Base-by-base conservation (phyloP, 2,113 vertebrate genomes). In the Cheirogaleus medius region DNA sequence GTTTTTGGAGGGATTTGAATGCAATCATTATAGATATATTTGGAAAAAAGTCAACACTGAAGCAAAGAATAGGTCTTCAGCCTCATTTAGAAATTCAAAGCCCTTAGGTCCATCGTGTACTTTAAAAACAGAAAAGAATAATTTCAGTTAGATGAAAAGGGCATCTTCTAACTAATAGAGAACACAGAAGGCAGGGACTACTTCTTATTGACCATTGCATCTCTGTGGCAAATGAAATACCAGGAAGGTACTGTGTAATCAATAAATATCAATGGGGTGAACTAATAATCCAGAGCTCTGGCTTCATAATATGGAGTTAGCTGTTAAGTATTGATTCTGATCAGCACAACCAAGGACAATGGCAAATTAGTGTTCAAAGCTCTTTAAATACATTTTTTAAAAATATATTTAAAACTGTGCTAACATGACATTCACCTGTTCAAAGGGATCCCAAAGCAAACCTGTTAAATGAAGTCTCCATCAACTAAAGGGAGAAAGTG, bases 71-170 rank as follows among this genome's bases (percentile, higher is more conserved):
- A 87, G 20, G 27, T 76, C 58, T 91, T 76, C 73, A 95, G n/a
- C 77, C 20, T 80, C 52, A 39, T 44, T 52, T 86, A 73, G 82
- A 85, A 87, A 78, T 63, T 69, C 66, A 76, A 81, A 89, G 32
- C 64, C 58, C 34, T 71, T 81, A n/a, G n/a, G 32, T 64, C 64
- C 10, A 58, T 78, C 56, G 42, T 73, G 60, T 63, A 74, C 25
- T 58, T 64, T 90, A 85, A 87, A 93, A 93, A 34, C 73, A 17
- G 66, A 76, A 63, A 83, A 54, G 20, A 92, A n/a, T 25, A 66
- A 76, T 83, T 82, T 91, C 47, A 84, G 42, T 71, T 87, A 87
- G 39, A 86, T 54, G 49, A 71, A 91, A 95, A 87, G 13, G 49
- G 47, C 44, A 71, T 82, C 63, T 89, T 90, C 42, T 89, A 56